phyloP scores from a whole-genome alignment of 2,113 vertebrate genomes.

The Etheostoma spectabile region DNA sequence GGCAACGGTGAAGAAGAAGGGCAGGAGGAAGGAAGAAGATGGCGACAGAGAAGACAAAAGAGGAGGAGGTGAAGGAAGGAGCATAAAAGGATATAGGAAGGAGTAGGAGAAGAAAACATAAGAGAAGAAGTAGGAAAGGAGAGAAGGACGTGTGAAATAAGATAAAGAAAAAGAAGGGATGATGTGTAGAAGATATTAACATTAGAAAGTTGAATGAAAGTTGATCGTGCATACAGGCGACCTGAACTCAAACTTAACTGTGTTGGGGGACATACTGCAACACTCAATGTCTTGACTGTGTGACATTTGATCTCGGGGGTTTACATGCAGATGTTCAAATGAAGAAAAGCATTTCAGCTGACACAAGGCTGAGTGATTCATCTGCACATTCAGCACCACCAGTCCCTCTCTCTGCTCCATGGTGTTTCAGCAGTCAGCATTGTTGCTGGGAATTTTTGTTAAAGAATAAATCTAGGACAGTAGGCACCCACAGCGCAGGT shows the following conservation, averaged over 20 bases:
- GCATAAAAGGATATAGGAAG: background rate
- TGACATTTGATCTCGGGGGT: conserved; percentile 12
- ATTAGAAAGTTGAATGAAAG: background rate
- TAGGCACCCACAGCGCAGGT: background rate
- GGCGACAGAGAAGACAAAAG: background rate
- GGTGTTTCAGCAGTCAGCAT: conserved; percentile 6
- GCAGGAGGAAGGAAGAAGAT: background rate
- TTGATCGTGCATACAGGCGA: background rate
- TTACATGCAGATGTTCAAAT: conserved; percentile 15
- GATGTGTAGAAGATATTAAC: background rate
- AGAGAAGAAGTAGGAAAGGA: background rate
- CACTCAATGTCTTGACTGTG: background rate
- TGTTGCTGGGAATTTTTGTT: conserved; percentile 16
- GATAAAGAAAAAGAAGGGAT: conserved; percentile 36
- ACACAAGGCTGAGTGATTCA: conserved; percentile 23
- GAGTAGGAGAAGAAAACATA: background rate
- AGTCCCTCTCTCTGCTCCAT: background rate
- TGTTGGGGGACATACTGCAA: background rate
- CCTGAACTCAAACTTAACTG: conserved; percentile 11
- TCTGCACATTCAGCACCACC: conserved; percentile 26
- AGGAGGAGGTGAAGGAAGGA: background rate
- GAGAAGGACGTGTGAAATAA: background rate
- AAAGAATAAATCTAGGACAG: conserved; percentile 34
- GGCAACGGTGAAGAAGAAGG: background rate
- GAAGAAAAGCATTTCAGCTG: conserved; percentile 12